Base-by-base conservation (phyloP, 2,113 vertebrate genomes). In the Micromys minutus region DNA sequence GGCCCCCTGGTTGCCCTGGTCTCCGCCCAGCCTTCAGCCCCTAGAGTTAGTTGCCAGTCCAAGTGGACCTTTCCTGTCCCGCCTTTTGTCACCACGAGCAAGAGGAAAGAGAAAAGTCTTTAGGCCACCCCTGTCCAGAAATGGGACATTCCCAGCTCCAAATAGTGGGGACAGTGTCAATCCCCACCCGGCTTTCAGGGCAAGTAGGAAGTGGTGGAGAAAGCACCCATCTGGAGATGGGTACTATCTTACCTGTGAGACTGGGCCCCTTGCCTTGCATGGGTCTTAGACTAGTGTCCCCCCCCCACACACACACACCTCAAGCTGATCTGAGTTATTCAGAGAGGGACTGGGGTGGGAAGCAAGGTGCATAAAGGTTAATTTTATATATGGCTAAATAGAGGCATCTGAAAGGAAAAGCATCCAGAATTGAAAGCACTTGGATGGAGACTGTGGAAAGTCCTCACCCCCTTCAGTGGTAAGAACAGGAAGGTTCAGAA, bases 41-140 rank as follows among this genome's bases (percentile, higher is more conserved):
- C 50, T 7, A 24, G 4, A 24, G 47, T 10, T 6, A 65, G 50
- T 63, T 86, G n/a, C 50, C 47, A 29, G 67, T 80, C 57, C 79
- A 9, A 85, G 59, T 36, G 74, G 57, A 87, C 72, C 76, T 80
- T 85, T 47, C 71, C 69, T 34, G 85, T 75, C 90, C 88, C 81
- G 50, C 89, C 76, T 65, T 4, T 7, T 31, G 26, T 80, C 79
- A 5, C 0, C 92, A 3, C 63, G 77, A 34, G 72, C 22, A 65
- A 67, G 17, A 59, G 36, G 72, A 31, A 19, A 71, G 15, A 63
- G 79, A 88, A 85, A 84, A 79, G 36, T 69, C 79, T 2, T 12
- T 42, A 16, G 0, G 61, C 55, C 89, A 93, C 24, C 84, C 67
- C 80, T 91, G 74, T 92, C 50, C 75, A 90, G 69, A 94, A 87